Conservation (phyloP, 2,888 invertebrate genomes). For the Steinernema carpocapsae region DNA sequence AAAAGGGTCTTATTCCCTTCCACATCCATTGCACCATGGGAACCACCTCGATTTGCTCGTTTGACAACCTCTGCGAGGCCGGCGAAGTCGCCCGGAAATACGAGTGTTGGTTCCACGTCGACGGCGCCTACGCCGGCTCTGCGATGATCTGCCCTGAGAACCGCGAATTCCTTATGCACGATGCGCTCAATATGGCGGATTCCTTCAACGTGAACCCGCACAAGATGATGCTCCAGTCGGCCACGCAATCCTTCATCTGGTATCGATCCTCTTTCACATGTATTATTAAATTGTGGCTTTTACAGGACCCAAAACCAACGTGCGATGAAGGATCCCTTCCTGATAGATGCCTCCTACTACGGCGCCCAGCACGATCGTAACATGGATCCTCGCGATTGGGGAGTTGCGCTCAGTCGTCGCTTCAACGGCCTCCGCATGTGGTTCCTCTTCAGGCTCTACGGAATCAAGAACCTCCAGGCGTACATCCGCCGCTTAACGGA, state of each 20-base stretch:
- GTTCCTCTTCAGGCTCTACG: conserved; percentile 18
- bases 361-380: neutral
- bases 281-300: too few species aligned
- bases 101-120: conserved; percentile 28
- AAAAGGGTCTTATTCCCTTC: conserved; percentile 89
- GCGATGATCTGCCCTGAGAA: conserved; percentile 94
- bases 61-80: conserved; percentile 88
- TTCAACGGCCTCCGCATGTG: neutral
- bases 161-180: conserved; percentile 78
- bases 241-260: conserved; percentile 43
- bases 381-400: neutral
- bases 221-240: conserved; percentile 44
- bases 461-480: neutral
- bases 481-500: neutral
- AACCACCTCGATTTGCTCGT: conserved; percentile 93
- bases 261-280: too few species aligned
- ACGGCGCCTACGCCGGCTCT: conserved; percentile 91
- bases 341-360: neutral
- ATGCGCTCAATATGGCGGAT: conserved; percentile 73
- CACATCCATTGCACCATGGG: conserved; percentile 88
- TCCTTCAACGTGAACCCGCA: conserved; percentile 47
- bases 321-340: neutral
- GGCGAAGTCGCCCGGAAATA: conserved; percentile 77
- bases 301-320: neutral
- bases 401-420: neutral